These are phyloP conservation scores for Phalloptychus januarius DNA, from an alignment of 2,797 vertebrate genomes.

Conservation along the genomic window DNA sequence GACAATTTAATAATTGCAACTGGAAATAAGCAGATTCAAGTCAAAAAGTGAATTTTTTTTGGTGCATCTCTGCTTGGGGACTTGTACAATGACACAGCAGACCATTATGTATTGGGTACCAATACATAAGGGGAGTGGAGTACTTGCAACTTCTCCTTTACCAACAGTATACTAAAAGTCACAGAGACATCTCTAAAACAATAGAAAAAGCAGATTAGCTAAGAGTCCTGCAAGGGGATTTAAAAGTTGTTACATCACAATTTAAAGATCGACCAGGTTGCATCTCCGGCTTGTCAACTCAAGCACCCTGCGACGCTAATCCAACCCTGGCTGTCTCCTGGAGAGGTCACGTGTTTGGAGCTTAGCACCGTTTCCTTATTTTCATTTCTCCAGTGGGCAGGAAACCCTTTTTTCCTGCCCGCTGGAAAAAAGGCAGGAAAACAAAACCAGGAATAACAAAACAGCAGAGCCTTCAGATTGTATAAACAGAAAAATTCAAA, in stretches of 20 bases:
- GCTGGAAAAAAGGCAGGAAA: too few relatives aligned
- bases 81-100: not conserved
- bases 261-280: conserved; percentile 34
- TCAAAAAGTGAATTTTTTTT: not conserved
- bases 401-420: too few relatives aligned
- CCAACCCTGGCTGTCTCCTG: conserved; percentile 31
- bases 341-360: conserved; percentile 52
- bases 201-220: conserved; percentile 30
- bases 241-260: conserved; percentile 21
- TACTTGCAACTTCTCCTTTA: not conserved
- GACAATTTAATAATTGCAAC: not conserved
- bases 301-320: conserved; percentile 55
- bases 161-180: not conserved
- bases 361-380: conserved; percentile 32
- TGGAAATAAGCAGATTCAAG: not conserved
- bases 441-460: conserved; percentile 37
- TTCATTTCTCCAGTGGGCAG: conserved; percentile 32
- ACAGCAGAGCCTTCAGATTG: not conserved
- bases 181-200: not conserved
- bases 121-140: not conserved
- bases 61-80: not conserved
- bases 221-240: conserved; percentile 35
- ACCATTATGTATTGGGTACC: not conserved
- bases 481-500: not conserved
- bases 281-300: conserved; percentile 6